Percentiles rank a stretch among this genome's conserved stretches.
phyloP scores from a whole-genome alignment of 2,888 invertebrate genomes.

The Drosophila borealis region DNA sequence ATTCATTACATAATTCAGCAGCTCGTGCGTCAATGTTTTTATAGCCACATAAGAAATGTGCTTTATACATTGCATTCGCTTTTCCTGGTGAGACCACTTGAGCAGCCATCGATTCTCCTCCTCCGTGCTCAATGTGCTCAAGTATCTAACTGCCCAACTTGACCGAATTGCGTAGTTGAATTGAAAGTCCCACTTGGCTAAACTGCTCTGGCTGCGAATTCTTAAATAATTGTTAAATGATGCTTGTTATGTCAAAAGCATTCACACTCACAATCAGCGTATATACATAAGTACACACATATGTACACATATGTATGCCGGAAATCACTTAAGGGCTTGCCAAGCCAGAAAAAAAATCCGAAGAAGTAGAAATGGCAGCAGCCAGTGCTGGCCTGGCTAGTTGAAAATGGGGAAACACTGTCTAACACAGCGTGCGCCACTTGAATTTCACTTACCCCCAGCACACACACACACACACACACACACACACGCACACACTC shows the following conservation, averaged over 20 bases:
- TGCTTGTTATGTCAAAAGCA: conserved; percentile 79
- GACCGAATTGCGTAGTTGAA: conserved; percentile 59
- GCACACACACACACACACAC: conserved; percentile 19
- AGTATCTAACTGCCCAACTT: conserved; percentile 54
- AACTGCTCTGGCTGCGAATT: conserved; percentile 52
- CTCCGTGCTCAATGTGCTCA: not conserved
- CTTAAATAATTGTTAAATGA: conserved; percentile 80
- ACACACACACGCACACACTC: conserved; percentile 18
- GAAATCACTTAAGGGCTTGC: conserved; percentile 69
- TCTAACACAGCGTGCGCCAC: conserved; percentile 76
- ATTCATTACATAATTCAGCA: conserved; percentile 37
- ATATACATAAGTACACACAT: conserved; percentile 13
- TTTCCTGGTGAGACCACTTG: conserved; percentile 15
- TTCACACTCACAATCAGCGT: conserved; percentile 44
- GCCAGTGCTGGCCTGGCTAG: conserved; percentile 35
- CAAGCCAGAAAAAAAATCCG: conserved; percentile 15
- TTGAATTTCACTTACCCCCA: conserved; percentile 75
- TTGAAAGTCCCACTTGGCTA: conserved; percentile 50
- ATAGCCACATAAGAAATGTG: conserved; percentile 43
- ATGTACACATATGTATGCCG: conserved; percentile 19
- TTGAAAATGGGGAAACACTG: conserved; percentile 63
- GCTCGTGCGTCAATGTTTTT: conserved; percentile 48
- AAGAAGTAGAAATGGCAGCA: conserved; percentile 23
- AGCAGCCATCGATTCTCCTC: not conserved
- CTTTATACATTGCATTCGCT: conserved; percentile 33